Evolutionary conservation across 2,113 vertebrate genomes (phyloP), one percentile per base, ranked within the genome.

Genomic region (Peucedramus taeniatus): DNA sequence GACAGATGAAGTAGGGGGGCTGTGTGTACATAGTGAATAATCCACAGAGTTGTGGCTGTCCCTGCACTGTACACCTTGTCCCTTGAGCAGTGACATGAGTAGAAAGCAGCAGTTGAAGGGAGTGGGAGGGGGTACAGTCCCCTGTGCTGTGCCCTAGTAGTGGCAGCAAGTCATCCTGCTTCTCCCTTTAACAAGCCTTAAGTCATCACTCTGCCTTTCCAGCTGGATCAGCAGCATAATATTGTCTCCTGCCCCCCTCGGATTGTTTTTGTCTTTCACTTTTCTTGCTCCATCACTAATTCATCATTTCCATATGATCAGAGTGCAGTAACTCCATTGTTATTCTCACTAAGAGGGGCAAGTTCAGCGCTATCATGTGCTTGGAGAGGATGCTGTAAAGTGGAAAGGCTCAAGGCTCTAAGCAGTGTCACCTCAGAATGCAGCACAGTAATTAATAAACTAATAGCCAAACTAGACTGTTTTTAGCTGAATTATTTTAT

Each of bases 241-340:
- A 71, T 37, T 75, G 33, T 27, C 19, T 80, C 14, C 39, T 1
- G 0, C 11, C 7, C 5, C 5, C 4, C 10, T 39, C 1, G 0
- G 26, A 22, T 5, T 27, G 26, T 61, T 79, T 57, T 45, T 23
- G 2, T 72, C 61, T 85, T 90, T 79, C 53, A 23, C 22, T 83
- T 69, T 45, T 53, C 59, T 90, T 80, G 13, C 42, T 83, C 47
- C 40, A 61, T 1, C 6, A 10, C 20, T 42, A 56, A 53, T 82
- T 90, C 61, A 72, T 69, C 53, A 20, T 82, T 91, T 83, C 78
- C 50, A 9, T 69, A n/a, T 16, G 54, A 88, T 65, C 63, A 59
- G 28, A 65, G n/a, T 0, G 5, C 40, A 35, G 53, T 44, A 68
- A 19, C 9, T 82, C 49, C 89, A 14, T 56, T 71, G 44, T 50